phyloP scores from a whole-genome alignment of 2,888 invertebrate genomes.

The Tigriopus californicus region DNA sequence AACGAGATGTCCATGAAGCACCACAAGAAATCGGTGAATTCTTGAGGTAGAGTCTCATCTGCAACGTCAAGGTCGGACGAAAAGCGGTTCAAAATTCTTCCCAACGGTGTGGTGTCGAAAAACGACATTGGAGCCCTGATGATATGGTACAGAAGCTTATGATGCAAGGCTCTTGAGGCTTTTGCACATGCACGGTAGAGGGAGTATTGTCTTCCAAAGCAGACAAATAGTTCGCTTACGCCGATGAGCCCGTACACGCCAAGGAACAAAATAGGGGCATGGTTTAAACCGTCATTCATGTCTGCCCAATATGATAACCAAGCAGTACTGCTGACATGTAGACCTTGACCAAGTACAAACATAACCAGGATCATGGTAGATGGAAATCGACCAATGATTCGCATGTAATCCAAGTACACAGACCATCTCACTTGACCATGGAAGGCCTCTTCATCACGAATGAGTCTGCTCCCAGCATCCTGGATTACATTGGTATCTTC shows the following conservation, averaged over 20 bases:
- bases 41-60: slow-evolving; percentile 18
- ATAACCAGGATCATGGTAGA: background rate
- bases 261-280: background rate
- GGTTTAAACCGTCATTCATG: slow-evolving; percentile 25
- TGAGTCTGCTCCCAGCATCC: background rate
- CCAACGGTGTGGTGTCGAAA: slow-evolving; percentile 29
- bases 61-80: slow-evolving; percentile 24
- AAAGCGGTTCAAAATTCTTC: slow-evolving; percentile 29
- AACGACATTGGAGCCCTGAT: slow-evolving; percentile 21
- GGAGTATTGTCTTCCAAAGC: background rate
- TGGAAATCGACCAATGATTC: background rate
- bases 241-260: background rate
- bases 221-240: background rate
- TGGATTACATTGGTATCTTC: background rate
- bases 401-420: background rate
- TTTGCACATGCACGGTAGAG: background rate
- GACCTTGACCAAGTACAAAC: background rate
- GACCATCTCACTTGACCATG: slow-evolving; percentile 2
- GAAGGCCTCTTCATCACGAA: background rate
- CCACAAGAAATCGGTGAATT: background rate
- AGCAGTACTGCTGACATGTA: background rate
- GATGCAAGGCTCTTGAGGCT: slow-evolving; percentile 8
- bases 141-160: background rate
- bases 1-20: slow-evolving; percentile 21
- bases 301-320: background rate